Percentiles rank a stretch among this genome's conserved stretches.
These are phyloP conservation scores for Lucilia cuprina DNA, from an alignment of 1,140 invertebrate species.

Conservation along the genomic window DNA sequence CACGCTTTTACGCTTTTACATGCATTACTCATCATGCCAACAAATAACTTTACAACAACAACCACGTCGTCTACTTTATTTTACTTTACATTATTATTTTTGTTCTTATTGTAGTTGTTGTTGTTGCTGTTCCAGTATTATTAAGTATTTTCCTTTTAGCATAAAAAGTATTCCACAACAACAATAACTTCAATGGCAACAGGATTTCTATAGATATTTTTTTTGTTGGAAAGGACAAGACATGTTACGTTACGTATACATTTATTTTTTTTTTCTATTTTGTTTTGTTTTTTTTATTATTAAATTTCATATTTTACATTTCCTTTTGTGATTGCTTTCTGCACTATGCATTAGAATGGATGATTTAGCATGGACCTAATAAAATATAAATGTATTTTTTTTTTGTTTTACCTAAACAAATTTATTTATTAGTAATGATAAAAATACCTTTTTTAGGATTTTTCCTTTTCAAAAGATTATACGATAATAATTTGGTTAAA, in stretches of 20 bases:
- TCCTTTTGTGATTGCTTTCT: not conserved
- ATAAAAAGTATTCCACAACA: not conserved
- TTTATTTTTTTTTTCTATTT: not conserved
- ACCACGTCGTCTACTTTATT: not conserved
- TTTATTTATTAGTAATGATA: no score
- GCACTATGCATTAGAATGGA: not conserved
- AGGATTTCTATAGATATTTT: not conserved
- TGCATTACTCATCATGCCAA: slow-evolving; percentile 44
- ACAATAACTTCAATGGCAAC: not conserved
- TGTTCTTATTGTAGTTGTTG: not conserved
- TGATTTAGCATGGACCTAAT: no score
- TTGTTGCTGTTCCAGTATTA: not conserved
- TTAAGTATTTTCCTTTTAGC: not conserved
- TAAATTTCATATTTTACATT: not conserved
- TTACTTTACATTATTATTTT: not conserved
- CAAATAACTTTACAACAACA: not conserved
- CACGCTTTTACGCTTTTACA: slow-evolving; percentile 63
- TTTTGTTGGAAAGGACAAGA: not conserved
- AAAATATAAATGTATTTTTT: no score
- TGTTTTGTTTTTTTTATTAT: not conserved
- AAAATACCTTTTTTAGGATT: no score
- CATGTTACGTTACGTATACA: not conserved
- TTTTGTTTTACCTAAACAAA: no score
- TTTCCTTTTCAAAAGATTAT: no score
- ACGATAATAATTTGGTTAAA: no score